Base-by-base conservation (phyloP, 2,888 invertebrate species). In the Lasioglossum villosulum region DNA sequence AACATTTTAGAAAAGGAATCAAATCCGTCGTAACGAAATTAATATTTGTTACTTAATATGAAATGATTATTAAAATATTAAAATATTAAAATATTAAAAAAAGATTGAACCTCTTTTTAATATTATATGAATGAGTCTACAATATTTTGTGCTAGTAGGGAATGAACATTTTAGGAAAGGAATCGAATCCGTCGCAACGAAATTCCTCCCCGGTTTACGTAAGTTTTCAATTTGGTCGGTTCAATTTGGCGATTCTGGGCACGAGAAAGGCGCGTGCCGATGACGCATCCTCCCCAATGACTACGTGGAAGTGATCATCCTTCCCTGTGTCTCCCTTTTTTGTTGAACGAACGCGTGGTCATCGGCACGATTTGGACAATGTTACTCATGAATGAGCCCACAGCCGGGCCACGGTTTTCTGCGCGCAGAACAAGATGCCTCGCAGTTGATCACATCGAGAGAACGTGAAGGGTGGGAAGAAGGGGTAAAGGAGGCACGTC, bases 371-470 rank as follows among this genome's bases (percentile, higher is more conserved):
- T 75, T 70, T 52, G 48, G 6, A 48, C 42, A 52, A 77, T 75
- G 83, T 81, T 72, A 71, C 78, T 73, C 83, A 87, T 91, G 89
- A 91, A 92, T 91, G 91, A 92, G 87, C 82, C 83, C 75, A 76
- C 72, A 74, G 30, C 3, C 23, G 8, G 16, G 86, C 37, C 30
- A 85, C 88, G 89, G 88, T 89, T 91, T 91, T 80, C 84, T 80
- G 72, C 83, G 87, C 79, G 85, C 86, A 86, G 86, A 87, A 82
- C 27, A 30, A 74, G 81, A 80, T 79, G 74, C 39, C 45, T 74
- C 78, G 72, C 66, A 34, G 66, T 34, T 30, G 66, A 30, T 30
- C 27, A 30, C 16, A 30, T 63, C 30, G 66, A 10, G 34, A 66
- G 66, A 34, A 52, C 34, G 56, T 63, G 82, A 82, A 71, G 75